Base-by-base conservation (phyloP, 2,888 invertebrate species). In the Tyria jacobaeae region DNA sequence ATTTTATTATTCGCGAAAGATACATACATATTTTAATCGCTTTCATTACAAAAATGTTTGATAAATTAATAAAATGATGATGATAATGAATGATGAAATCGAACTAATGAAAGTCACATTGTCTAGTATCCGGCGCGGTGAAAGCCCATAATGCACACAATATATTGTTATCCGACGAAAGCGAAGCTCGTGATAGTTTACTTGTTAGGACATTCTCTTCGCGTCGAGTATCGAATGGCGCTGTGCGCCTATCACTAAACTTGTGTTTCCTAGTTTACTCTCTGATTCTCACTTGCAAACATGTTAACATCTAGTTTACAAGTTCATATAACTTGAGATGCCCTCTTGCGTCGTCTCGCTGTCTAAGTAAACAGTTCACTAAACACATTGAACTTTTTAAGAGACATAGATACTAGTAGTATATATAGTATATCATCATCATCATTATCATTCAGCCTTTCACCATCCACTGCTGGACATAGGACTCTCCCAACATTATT, bases 211-310 rank as follows among this genome's bases (percentile, higher is more conserved):
- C 77, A 74, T 75, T 57, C 70, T 69, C 74, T 65, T 76, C 68
- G 70, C 70, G 64, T 55, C 62, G 47, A 76, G 73, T 71, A 70
- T 55, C 63, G 69, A 70, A 51, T 57, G 41, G 25, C 56, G 66
- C 64, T 75, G 78, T 78, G 79, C 79, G 79, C 80, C 82, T 82
- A 85, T 80, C 80, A 78, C 77, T 78, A 51, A 71, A 84, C 81
- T 83, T 75, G 71, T 83, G 80, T 83, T 76, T 81, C 70, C 64
- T 76, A 84, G 85, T 86, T 87, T 88, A 79, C 83, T 83, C 86
- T 85, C 82, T 85, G 88, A 87, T 88, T 89, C 89, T 82, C 82
- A 79, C 83, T 82, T 74, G 71, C 80, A 78, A 84, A 80, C 81
- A 82, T 83, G 78, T 81, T 83, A 82, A 78, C 78, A 78, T 78